These are phyloP conservation scores for Bombus ignitus DNA, from an alignment of 1,140 invertebrate genomes.

Conservation along the genomic window DNA sequence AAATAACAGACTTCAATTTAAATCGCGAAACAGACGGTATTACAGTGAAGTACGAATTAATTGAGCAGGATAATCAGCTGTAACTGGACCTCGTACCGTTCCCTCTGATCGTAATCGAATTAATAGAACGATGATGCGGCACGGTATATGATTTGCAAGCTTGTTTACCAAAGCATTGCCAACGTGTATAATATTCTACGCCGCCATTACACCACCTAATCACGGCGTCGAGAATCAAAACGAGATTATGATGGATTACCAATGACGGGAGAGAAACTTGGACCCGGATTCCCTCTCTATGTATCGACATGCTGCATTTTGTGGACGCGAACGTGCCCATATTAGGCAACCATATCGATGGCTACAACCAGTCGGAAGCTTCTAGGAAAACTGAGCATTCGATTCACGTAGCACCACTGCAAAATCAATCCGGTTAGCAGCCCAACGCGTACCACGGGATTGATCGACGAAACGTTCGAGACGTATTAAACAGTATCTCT, in stretches of 20 bases:
- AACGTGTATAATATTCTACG: not conserved
- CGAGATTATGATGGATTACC: conserved; percentile 52
- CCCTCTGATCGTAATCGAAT: not conserved
- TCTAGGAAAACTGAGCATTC: conserved; percentile 50
- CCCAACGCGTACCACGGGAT: conserved; percentile 14
- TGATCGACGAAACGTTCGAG: conserved; percentile 15
- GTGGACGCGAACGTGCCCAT: conserved; percentile 19
- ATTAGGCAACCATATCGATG: conserved; percentile 41
- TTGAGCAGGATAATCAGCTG: not conserved
- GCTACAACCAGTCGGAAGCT: conserved; percentile 29
- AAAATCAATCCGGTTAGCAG: conserved; percentile 63
- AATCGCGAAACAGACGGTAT: not conserved
- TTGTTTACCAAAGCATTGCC: conserved; percentile 5
- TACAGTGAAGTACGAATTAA: not conserved
- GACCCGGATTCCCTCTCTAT: not conserved
- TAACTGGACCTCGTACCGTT: not conserved
- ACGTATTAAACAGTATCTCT: conserved; percentile 13
- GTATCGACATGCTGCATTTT: conserved; percentile 35
- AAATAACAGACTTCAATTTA: not conserved
- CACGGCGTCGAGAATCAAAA: conserved; percentile 30
- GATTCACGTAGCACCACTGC: conserved; percentile 53
- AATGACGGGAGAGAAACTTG: conserved; percentile 10
- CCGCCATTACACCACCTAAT: conserved; percentile 5
- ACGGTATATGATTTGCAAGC: conserved; percentile 22
- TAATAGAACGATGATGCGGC: not conserved